A percentile compares a stretch with the other conserved stretches of the same genome.
Conservation (phyloP, 2,113 vertebrate genomes). For the Campylomormyrus numenius region DNA sequence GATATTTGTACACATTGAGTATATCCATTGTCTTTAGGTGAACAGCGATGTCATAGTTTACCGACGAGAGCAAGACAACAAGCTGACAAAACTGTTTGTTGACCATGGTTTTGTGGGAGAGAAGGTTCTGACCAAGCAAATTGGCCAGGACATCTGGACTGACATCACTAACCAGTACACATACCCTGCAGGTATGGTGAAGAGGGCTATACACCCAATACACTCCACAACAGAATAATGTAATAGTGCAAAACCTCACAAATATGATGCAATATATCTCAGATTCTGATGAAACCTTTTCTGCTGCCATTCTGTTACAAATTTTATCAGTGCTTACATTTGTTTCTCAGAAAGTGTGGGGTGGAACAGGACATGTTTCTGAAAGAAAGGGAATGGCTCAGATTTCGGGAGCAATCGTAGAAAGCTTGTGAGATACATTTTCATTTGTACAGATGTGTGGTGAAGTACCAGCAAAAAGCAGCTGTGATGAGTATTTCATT, state of each 20-base stretch:
- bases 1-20: neutral
- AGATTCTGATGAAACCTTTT: too few relatives aligned
- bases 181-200: slow-evolving; percentile 63
- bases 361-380: neutral
- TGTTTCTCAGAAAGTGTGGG: neutral
- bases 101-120: slow-evolving; percentile 62
- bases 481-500: too few relatives aligned
- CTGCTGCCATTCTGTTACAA: neutral
- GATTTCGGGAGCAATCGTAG: too few relatives aligned
- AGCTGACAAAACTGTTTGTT: slow-evolving; percentile 42
- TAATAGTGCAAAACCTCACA: too few relatives aligned
- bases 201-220: neutral
- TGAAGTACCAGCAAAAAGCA: too few relatives aligned
- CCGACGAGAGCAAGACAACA: slow-evolving; percentile 57
- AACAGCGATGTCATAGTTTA: slow-evolving; percentile 74
- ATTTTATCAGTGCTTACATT: neutral
- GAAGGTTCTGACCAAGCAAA: slow-evolving; percentile 67
- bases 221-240: too few relatives aligned
- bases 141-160: slow-evolving; percentile 36
- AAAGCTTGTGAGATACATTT: too few relatives aligned
- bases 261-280: neutral
- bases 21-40: slow-evolving; percentile 56
- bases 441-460: too few relatives aligned
- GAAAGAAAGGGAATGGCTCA: too few relatives aligned
- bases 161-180: slow-evolving; percentile 78